Conservation (phyloP, 2,113 vertebrate genomes). For the Coregonus clupeaformis region DNA sequence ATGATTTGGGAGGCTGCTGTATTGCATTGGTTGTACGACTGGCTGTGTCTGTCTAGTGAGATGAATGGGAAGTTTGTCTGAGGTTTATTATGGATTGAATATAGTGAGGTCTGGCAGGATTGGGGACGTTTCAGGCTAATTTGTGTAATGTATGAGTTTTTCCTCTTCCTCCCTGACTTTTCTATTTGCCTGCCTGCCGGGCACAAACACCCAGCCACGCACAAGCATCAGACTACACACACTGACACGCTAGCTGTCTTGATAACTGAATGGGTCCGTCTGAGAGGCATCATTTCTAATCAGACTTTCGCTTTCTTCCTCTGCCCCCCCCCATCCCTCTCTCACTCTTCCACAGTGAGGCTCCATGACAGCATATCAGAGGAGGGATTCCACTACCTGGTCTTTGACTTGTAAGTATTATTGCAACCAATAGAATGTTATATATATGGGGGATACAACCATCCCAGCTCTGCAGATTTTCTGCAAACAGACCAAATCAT, state of each 20-base stretch:
- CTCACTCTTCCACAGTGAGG: conserved; percentile 49
- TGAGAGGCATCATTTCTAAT: neutral
- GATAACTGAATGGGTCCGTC: neutral
- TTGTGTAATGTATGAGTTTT: neutral
- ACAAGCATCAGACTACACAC: no score
- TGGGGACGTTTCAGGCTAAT: neutral
- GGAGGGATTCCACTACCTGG: conserved; percentile 68
- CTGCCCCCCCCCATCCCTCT: neutral
- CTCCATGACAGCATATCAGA: conserved; percentile 72
- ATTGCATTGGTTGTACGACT: neutral
- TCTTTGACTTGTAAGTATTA: conserved; percentile 70
- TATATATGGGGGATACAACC: no score
- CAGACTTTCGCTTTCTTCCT: neutral
- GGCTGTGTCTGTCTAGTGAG: neutral
- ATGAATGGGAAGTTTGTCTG: neutral
- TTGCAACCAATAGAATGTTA: no score
- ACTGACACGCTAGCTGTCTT: neutral
- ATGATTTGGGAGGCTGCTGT: neutral
- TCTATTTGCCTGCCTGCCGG: neutral
- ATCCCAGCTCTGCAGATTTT: no score
- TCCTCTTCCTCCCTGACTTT: neutral
- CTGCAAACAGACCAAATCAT: no score
- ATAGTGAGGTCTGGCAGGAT: neutral
- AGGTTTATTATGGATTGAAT: neutral
- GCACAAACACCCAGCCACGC: no score